Base-by-base conservation (phyloP, 1,140 invertebrate species). In the Drosophila prosaltans region DNA sequence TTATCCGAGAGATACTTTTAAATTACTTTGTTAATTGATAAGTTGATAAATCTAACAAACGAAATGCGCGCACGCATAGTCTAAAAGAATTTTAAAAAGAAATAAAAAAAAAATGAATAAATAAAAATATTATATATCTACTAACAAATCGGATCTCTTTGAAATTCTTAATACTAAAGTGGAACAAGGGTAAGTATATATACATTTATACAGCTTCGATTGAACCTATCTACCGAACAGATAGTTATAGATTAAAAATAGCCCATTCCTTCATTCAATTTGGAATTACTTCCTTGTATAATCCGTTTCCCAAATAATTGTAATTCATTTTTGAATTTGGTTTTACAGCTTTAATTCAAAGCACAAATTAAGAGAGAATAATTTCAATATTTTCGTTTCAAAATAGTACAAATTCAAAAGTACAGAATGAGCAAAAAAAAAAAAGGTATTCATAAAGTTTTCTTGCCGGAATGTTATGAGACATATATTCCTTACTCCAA, bases 1-100 rank as follows among this genome's bases (percentile, higher is more conserved):
- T 32, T 58, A 58, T 58, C 55, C 55, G 39, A 36, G 55, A 58
- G 55, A 58, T 58, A 39, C 8, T 58, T 36, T 58, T 58, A 58
- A 59, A 59, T 36, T 59, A 59, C 45, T 36, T 39, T 59, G 28
- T 24, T 59, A 59, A 36, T 40, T 39, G 36, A 2, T 59, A 59
- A 59, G 16, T 16, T 16, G 57, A 39, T 40, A 21, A 59, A 39
- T 8, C 57, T 59, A 59, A 59, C 57, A 59, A 21, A 59, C 45
- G 24, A 51, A 51, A 10, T 51, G 45, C 21, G 21, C 24, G 24
- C 9, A 51, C 24, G 24, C 9, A 51, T 51, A 51, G 45, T 51
- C 45, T 51, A 51, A 51, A 51, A 24, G 21, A 51, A 24, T 16
- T 48, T 8, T 8, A 51, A 26, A 7, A 24, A 51, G 8, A 4